These are phyloP conservation scores for Cheiracanthium punctorium DNA, from an alignment of 2,888 invertebrate genomes.

Conservation along the genomic window DNA sequence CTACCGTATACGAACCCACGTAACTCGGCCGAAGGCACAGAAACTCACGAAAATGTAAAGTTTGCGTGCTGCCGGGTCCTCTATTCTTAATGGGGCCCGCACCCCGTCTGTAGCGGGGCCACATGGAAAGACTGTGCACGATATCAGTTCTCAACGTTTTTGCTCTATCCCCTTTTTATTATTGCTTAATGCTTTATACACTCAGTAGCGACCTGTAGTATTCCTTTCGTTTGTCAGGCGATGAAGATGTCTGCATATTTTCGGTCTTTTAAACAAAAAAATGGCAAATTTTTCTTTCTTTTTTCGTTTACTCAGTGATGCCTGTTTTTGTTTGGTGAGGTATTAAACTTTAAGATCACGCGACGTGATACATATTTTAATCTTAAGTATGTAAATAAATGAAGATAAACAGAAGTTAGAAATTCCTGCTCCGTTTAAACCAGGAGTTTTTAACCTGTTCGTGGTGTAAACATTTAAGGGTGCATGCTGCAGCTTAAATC, in stretches of 20 bases:
- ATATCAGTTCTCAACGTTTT: conserved; percentile 30
- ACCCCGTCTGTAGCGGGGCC: neutral
- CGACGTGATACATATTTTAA: neutral
- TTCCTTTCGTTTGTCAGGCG: neutral
- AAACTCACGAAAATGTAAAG: conserved; percentile 61
- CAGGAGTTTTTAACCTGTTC: no score
- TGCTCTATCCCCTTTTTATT: neutral
- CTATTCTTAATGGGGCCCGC: conserved; percentile 32
- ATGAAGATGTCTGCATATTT: neutral
- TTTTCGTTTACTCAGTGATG: no score
- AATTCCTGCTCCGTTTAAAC: neutral
- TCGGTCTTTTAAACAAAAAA: no score
- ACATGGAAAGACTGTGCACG: conserved; percentile 17
- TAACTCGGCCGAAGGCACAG: conserved; percentile 17
- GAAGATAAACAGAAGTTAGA: neutral
- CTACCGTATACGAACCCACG: neutral
- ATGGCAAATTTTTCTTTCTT: no score
- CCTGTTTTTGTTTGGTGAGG: neutral
- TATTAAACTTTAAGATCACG: neutral
- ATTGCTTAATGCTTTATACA: neutral
- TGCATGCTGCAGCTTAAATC: no score
- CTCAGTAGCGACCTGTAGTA: neutral
- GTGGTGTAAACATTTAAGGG: no score
- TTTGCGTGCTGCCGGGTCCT: conserved; percentile 32
- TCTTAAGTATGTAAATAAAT: neutral